Percentiles rank a stretch among this genome's conserved stretches.
Conservation (phyloP, 2,113 vertebrate genomes). For the Forbesichthys papilliferus region DNA sequence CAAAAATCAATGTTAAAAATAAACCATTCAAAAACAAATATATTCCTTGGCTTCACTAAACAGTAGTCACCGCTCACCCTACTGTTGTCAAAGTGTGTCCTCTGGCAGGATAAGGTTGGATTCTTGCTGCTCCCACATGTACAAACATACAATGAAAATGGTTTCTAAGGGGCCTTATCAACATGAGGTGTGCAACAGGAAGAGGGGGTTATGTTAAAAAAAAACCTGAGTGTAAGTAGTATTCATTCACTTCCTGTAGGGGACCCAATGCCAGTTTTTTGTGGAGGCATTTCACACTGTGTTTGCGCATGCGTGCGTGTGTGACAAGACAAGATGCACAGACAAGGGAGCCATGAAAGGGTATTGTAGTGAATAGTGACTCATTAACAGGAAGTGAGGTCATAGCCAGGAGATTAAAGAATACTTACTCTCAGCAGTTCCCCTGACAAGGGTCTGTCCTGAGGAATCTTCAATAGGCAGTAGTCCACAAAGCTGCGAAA, state of each 20-base stretch:
- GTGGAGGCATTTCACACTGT: conserved; percentile 15
- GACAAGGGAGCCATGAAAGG: conserved; percentile 39
- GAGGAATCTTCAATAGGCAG: conserved; percentile 99
- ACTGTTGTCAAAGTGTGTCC: too few species aligned
- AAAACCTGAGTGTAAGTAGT: background rate
- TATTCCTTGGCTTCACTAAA: too few species aligned
- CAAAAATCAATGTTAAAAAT: too few species aligned
- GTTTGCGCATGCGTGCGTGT: conserved; percentile 5
- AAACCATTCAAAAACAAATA: too few species aligned
- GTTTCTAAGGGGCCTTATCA: background rate
- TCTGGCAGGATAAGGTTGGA: too few species aligned
- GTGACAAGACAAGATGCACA: too few species aligned
- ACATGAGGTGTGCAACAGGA: conserved; percentile 10
- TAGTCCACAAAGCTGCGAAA: conserved; percentile 98
- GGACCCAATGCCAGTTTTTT: conserved; percentile 30
- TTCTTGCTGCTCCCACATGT: too few species aligned
- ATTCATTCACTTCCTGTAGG: conserved; percentile 23
- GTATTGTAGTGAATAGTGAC: conserved; percentile 44
- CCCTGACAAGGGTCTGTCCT: conserved; percentile 93
- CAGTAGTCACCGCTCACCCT: too few species aligned
- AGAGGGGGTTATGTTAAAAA: conserved; percentile 7
- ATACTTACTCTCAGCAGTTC: conserved; percentile 92
- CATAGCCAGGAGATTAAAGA: conserved; percentile 50
- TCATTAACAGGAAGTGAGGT: conserved; percentile 74
- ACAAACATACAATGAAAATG: too few species aligned